Base-by-base conservation (phyloP, 2,797 vertebrate species). In the Chelon labrosus region DNA sequence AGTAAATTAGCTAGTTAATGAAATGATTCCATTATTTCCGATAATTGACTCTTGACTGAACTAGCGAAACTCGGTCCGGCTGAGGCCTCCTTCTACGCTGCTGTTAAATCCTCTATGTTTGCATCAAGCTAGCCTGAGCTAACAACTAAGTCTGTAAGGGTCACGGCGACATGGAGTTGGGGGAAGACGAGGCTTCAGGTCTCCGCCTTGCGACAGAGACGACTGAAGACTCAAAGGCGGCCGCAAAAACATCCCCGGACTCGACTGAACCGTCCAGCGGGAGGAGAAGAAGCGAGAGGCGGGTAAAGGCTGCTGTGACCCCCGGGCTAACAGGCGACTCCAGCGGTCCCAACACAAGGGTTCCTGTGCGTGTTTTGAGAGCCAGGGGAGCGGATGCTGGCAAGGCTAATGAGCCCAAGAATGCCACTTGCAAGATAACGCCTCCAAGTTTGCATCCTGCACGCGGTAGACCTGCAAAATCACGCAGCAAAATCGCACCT, bases 231-330 rank as follows among this genome's bases (percentile, higher is more conserved):
- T 27, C 37, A 7, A 20, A 14, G 63, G 68, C 79, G 68, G 85
- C 83, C 88, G 41, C 65, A 0, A 37, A 63, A 4, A 0, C 73
- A 63, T 72, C 88, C 86, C 5, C 79, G 85, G 72, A 50, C 51
- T 87, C 75, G 20, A 50, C 20, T 87, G 77, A 64, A 10, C 6
- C 7, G 10, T 11, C 56, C n/a, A 44, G 46, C 50, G n/a, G 69
- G 11, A 82, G 47, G 44, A 71, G 70, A 52, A 65, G 68, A 50
- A 35, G 75, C 1, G 67, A 13, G 37, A 50, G 65, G 39, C 74
- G 57, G 0, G 3, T 25, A 47, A 52, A 7, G 53, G 19, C 22
- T 51, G 38, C n/a, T 35, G 10, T 16, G 63, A 53, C 10, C 59
- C 20, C 19, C 27, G 6, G n/a, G n/a, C 46, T 1, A 6, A 6